A percentile compares a stretch with the other conserved stretches of the same genome.
These are phyloP conservation scores for Calephelis virginiensis DNA, from an alignment of 1,140 invertebrate species.

Conservation along the genomic window DNA sequence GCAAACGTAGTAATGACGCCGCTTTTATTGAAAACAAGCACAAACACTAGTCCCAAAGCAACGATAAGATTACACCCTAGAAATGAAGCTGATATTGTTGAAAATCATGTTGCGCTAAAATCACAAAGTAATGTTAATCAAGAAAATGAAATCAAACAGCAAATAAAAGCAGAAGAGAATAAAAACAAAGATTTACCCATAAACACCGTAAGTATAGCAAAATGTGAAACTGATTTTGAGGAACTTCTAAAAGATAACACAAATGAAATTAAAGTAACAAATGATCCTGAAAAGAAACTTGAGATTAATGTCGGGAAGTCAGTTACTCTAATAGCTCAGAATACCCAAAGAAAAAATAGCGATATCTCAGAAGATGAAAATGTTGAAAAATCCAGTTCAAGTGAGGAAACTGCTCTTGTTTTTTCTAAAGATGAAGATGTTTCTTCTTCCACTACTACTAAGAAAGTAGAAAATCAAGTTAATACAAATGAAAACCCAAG, in stretches of 20 bases:
- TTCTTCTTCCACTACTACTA: neutral
- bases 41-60: constrained; percentile 34
- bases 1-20: constrained; percentile 64
- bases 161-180: constrained; percentile 8
- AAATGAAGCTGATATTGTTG: constrained; percentile 41
- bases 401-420: constrained; percentile 21
- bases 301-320: constrained; percentile 67
- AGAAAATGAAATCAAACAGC: constrained; percentile 14
- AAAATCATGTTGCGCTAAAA: constrained; percentile 25
- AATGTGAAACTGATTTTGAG: constrained; percentile 77
- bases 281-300: constrained; percentile 62
- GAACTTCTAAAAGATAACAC: constrained; percentile 75
- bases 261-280: constrained; percentile 73
- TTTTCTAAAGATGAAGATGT: constrained; percentile 22
- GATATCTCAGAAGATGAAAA: constrained; percentile 27
- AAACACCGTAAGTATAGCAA: constrained; percentile 39
- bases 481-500: constrained; percentile 17
- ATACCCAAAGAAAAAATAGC: constrained; percentile 32
- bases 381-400: constrained; percentile 19
- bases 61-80: constrained; percentile 48
- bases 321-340: constrained; percentile 43
- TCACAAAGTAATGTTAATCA: constrained; percentile 17
- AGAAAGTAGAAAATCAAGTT: constrained; percentile 2
- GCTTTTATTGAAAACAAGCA: constrained; percentile 51
- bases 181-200: constrained; percentile 1